phyloP scores from a whole-genome alignment of 2,888 invertebrate genomes.

The Xestia c-nigrum region DNA sequence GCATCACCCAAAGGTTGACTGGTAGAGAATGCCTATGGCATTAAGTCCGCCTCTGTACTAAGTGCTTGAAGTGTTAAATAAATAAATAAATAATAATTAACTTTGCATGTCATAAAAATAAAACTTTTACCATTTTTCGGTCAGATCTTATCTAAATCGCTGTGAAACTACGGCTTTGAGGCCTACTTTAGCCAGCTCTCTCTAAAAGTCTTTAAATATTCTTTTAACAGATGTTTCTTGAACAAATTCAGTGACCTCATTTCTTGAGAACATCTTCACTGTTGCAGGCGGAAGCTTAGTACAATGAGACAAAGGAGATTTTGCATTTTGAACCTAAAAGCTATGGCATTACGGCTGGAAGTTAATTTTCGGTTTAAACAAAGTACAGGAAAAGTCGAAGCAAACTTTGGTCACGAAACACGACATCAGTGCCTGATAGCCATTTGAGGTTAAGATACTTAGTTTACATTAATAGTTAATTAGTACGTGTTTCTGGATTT shows the following conservation, averaged over 20 bases:
- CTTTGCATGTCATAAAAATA: background rate
- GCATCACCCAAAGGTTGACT: too few relatives aligned
- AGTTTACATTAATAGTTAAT: background rate
- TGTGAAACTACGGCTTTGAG: background rate
- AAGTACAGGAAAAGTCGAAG: conserved; percentile 36
- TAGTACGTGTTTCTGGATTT: background rate
- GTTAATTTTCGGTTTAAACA: conserved; percentile 17
- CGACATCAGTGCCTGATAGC: conserved; percentile 32
- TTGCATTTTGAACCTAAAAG: conserved; percentile 51
- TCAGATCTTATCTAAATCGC: conserved; percentile 30
- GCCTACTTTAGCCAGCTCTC: conserved; percentile 2
- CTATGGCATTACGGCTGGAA: conserved; percentile 12
- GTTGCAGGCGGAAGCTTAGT: conserved; percentile 64
- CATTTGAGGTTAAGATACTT: conserved; percentile 8
- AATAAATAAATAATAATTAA: too few relatives aligned
- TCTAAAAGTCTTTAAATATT: conserved; percentile 32
- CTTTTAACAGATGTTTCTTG: conserved; percentile 56
- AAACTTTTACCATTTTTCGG: conserved; percentile 10
- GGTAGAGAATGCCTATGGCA: too few relatives aligned
- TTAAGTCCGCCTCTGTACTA: too few relatives aligned
- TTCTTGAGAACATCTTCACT: conserved; percentile 62
- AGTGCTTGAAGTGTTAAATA: too few relatives aligned
- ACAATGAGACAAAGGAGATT: conserved; percentile 36
- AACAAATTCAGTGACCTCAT: conserved; percentile 65
- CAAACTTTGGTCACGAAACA: conserved; percentile 50